Evolutionary conservation across 1,140 invertebrate genomes (phyloP).

Genomic region (Chironomus tepperi): DNA sequence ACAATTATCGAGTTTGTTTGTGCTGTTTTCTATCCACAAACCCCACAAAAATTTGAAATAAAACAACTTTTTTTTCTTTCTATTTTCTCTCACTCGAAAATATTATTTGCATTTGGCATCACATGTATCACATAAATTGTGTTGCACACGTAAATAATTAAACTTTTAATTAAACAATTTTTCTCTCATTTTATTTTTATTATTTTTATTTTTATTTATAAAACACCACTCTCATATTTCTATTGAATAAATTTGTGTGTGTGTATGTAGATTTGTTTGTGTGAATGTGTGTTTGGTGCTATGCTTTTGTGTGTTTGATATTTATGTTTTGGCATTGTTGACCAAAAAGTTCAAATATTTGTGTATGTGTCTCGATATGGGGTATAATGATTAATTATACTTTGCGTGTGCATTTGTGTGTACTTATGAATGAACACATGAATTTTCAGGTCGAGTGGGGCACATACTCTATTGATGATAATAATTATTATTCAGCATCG

Average conservation of each 20-base stretch:
- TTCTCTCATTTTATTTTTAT: background rate
- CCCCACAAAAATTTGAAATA: background rate
- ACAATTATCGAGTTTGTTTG: background rate
- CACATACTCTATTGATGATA: no score
- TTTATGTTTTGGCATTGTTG: background rate
- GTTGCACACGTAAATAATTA: slow-evolving; percentile 2
- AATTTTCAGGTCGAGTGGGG: no score
- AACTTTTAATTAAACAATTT: slow-evolving; percentile 15
- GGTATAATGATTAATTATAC: slow-evolving; percentile 3
- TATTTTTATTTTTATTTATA: no score
- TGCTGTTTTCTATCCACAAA: background rate
- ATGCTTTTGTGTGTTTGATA: no score
- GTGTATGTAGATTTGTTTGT: no score
- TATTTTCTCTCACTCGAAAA: no score
- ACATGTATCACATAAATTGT: background rate
- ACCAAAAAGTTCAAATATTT: slow-evolving; percentile 14
- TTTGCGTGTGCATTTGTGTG: background rate
- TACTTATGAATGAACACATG: background rate
- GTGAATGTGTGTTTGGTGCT: no score
- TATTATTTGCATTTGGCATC: no score
- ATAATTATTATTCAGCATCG: no score
- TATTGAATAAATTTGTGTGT: no score
- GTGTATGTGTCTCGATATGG: background rate
- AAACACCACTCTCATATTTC: no score
- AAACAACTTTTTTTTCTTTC: no score